A percentile compares a stretch with the other conserved stretches of the same genome.
These are phyloP conservation scores for Epinotia demarniana DNA, from an alignment of 2,888 invertebrate genomes.

Conservation along the genomic window DNA sequence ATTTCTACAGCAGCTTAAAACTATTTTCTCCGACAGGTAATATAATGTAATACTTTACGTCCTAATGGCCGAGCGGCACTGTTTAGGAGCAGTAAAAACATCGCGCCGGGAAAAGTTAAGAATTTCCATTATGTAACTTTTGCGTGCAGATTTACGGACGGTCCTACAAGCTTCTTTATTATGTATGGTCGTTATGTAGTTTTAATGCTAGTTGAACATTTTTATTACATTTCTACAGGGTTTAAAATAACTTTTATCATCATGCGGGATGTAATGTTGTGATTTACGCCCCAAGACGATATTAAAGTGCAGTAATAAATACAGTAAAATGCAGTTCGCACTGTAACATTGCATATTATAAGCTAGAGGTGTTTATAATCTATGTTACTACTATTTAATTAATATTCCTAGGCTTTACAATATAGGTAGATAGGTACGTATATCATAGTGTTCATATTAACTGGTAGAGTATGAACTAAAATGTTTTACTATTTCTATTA, in stretches of 20 bases:
- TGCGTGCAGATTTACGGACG: background rate
- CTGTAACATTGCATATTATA: background rate
- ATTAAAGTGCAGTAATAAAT: slow-evolving; percentile 12
- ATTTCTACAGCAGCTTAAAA: slow-evolving; percentile 2
- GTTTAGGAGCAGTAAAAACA: slow-evolving; percentile 5
- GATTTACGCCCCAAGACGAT: background rate
- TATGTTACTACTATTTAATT: background rate
- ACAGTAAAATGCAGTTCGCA: slow-evolving; percentile 1
- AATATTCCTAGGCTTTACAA: background rate
- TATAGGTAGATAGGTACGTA: too few relatives aligned
- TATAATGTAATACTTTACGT: background rate
- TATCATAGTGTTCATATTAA: too few relatives aligned
- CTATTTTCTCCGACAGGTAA: slow-evolving; percentile 11
- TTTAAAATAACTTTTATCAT: slow-evolving; percentile 3
- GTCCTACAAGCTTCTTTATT: background rate
- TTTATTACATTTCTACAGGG: slow-evolving; percentile 6
- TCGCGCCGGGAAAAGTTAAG: background rate
- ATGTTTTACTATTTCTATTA: too few relatives aligned
- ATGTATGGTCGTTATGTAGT: background rate
- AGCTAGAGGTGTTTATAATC: background rate
- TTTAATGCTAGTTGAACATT: slow-evolving; percentile 12
- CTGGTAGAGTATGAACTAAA: too few relatives aligned
- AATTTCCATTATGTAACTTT: slow-evolving; percentile 11
- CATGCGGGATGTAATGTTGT: background rate
- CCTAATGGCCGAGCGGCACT: background rate